Percentiles rank a stretch among this genome's conserved stretches.
These are phyloP conservation scores for Hydropsyche tenuis DNA, from an alignment of 1,140 invertebrate species.

Conservation along the genomic window DNA sequence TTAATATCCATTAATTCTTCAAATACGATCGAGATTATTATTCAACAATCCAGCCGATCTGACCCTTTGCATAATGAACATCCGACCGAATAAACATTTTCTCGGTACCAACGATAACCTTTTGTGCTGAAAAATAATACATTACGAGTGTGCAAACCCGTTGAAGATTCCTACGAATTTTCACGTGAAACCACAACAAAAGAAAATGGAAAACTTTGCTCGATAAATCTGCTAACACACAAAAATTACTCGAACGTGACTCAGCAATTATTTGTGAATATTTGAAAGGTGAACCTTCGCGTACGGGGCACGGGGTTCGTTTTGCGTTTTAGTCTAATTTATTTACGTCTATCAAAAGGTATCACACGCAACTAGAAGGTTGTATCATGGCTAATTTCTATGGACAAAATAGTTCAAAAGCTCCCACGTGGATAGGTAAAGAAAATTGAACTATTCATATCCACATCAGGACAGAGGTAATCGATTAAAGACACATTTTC, in stretches of 20 bases:
- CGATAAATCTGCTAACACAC: neutral
- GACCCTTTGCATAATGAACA: conserved; percentile 10
- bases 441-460: neutral
- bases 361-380: conserved; percentile 9
- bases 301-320: neutral
- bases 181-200: too few relatives aligned
- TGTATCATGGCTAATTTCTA: conserved; percentile 16
- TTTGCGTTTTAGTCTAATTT: conserved; percentile 24
- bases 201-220: conserved; percentile 1
- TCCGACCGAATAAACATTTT: neutral
- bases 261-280: conserved; percentile 5
- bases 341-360: conserved; percentile 23
- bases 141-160: neutral
- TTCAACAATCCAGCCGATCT: neutral
- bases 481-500: neutral
- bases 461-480: too few relatives aligned
- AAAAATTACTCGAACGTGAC: conserved; percentile 1
- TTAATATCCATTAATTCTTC: conserved; percentile 18
- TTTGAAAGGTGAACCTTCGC: neutral
- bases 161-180: too few relatives aligned
- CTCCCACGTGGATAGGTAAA: neutral
- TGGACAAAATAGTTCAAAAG: neutral
- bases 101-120: neutral
- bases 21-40: conserved; percentile 15
- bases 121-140: neutral